These are phyloP conservation scores for Branchinecta lynchi DNA, from an alignment of 1,140 invertebrate genomes.

Conservation along the genomic window DNA sequence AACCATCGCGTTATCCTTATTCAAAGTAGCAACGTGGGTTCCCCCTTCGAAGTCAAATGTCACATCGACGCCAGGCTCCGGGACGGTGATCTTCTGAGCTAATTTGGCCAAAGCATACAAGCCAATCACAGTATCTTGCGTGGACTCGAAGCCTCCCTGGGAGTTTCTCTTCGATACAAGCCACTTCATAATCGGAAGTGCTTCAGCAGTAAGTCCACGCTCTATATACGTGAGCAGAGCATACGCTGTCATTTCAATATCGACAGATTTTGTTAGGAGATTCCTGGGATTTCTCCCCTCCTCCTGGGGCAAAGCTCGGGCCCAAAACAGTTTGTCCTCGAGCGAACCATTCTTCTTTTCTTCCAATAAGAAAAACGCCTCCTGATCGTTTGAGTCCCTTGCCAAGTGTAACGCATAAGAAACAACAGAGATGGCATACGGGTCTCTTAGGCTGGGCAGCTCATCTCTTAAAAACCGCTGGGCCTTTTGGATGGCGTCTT, in stretches of 20 bases:
- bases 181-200: constrained; percentile 66
- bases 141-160: constrained; percentile 65
- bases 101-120: constrained; percentile 52
- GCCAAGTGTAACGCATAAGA: constrained; percentile 59
- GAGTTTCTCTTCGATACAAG: constrained; percentile 61
- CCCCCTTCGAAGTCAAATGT: constrained; percentile 37
- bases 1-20: constrained; percentile 49
- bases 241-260: constrained; percentile 79
- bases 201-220: constrained; percentile 44
- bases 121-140: constrained; percentile 58
- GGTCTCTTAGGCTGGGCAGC: constrained; percentile 48
- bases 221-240: constrained; percentile 50
- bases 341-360: constrained; percentile 33
- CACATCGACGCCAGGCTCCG: constrained; percentile 38
- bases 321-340: constrained; percentile 37
- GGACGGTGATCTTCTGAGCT: constrained; percentile 41
- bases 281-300: constrained; percentile 58
- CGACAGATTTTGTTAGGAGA: constrained; percentile 48
- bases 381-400: constrained; percentile 45
- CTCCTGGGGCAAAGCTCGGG: constrained; percentile 34
- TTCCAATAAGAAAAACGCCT: constrained; percentile 50
- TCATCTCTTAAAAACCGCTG: constrained; percentile 59
- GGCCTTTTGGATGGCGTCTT: constrained; percentile 52
- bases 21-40: constrained; percentile 44
- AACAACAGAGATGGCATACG: constrained; percentile 60